A percentile compares a stretch with the other conserved stretches of the same genome.
Conservation (phyloP, 2,797 vertebrate species). For the Amblyopsis hoosieri region DNA sequence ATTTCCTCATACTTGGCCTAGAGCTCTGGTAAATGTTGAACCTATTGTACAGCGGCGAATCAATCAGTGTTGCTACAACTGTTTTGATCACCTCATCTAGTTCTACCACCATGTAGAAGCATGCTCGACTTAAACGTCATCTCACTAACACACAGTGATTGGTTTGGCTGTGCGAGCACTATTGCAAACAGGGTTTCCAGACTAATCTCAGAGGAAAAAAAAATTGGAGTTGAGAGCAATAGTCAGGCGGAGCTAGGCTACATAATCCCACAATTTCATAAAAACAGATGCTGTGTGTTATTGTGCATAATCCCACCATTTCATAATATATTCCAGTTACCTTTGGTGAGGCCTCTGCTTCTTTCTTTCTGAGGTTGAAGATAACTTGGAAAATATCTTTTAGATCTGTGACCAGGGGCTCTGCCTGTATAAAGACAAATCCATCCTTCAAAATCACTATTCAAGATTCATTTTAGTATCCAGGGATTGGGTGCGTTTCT, state of each 20-base stretch:
- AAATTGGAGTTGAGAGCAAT: constrained; percentile 39
- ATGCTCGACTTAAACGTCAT: too few species aligned
- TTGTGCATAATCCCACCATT: too few species aligned
- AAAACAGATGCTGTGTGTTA: too few species aligned
- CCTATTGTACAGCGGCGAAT: too few species aligned
- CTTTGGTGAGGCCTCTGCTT: constrained; percentile 81
- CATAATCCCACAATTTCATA: neutral
- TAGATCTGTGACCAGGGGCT: constrained; percentile 91
- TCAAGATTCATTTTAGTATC: neutral
- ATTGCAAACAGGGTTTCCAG: constrained; percentile 81
- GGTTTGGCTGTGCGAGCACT: constrained; percentile 29
- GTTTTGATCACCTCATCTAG: too few species aligned
- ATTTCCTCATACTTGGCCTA: neutral
- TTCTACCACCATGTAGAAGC: too few species aligned
- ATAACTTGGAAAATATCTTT: constrained; percentile 98
- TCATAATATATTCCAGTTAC: constrained; percentile 41
- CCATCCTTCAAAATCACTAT: neutral
- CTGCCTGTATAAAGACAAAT: constrained; percentile 77
- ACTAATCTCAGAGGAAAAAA: constrained; percentile 79
- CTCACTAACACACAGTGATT: too few species aligned
- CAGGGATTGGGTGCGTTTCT: neutral
- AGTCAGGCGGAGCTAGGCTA: neutral
- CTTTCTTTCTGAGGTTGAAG: constrained; percentile 92
- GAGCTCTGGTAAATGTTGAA: too few species aligned
- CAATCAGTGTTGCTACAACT: too few species aligned